These are phyloP conservation scores for Rhombomys opimus DNA, from an alignment of 2,113 vertebrate species.

Conservation along the genomic window DNA sequence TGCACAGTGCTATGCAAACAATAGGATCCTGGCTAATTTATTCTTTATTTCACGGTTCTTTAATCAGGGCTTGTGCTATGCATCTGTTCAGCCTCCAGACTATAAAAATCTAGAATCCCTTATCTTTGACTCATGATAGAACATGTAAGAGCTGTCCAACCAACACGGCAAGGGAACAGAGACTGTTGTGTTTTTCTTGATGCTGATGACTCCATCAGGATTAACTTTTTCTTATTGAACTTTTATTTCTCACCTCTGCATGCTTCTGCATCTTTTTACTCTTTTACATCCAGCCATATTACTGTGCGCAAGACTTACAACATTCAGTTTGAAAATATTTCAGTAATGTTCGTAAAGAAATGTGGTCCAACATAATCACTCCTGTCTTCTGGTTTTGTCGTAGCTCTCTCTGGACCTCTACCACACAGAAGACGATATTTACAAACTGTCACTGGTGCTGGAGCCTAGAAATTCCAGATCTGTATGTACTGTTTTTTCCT, in stretches of 20 bases:
- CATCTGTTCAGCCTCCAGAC: neutral
- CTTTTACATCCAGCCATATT: neutral
- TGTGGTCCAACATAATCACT: neutral
- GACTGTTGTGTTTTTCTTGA: neutral
- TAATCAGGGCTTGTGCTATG: neutral
- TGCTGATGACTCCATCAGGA: neutral
- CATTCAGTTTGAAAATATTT: slow-evolving; percentile 4
- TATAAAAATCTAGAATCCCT: neutral
- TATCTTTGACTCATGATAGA: neutral
- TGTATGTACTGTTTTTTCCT: slow-evolving; percentile 80
- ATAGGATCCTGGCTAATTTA: neutral
- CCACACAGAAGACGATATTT: slow-evolving; percentile 98
- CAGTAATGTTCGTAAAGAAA: neutral
- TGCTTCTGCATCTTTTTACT: neutral
- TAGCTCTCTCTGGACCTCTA: slow-evolving; percentile 98
- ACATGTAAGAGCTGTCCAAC: neutral
- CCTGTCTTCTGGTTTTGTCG: slow-evolving; percentile 69
- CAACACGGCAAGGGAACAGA: neutral
- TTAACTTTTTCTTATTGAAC: neutral
- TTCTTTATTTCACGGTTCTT: neutral
- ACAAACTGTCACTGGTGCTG: slow-evolving; percentile 95
- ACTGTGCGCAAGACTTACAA: neutral
- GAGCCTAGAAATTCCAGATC: slow-evolving; percentile 97
- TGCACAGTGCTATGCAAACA: neutral
- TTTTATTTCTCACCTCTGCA: neutral